phyloP scores from a whole-genome alignment of 2,113 vertebrate genomes.

The Zeus faber region DNA sequence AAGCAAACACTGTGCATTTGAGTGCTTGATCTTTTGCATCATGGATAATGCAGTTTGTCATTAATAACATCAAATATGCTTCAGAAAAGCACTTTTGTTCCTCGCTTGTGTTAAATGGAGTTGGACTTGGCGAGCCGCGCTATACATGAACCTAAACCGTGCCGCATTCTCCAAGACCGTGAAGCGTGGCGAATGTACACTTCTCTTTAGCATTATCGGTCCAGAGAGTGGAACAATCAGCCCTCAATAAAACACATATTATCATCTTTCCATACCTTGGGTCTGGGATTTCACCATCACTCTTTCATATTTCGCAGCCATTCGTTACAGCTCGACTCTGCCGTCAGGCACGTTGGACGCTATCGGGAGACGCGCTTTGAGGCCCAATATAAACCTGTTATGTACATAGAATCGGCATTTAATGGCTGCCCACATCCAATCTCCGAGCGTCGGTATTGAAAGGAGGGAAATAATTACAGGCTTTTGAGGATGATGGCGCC shows the following conservation, averaged over 20 bases:
- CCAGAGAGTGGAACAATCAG: conserved; percentile 29
- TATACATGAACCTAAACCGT: conserved; percentile 41
- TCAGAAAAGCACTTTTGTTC: neutral
- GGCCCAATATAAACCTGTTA: conserved; percentile 72
- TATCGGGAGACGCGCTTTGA: conserved; percentile 47
- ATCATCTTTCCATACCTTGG: conserved; percentile 53
- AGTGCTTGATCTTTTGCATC: neutral
- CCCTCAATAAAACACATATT: conserved; percentile 52
- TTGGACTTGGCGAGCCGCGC: conserved; percentile 9
- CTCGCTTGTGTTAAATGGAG: neutral
- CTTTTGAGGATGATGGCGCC: conserved; percentile 69
- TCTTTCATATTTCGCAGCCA: conserved; percentile 60
- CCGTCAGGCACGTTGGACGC: conserved; percentile 23
- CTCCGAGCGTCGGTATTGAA: conserved; percentile 46
- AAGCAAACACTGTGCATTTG: no score
- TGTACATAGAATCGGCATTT: conserved; percentile 63
- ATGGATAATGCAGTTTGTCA: no score
- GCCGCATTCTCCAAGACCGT: conserved; percentile 48
- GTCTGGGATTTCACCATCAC: conserved; percentile 49
- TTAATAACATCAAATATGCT: neutral
- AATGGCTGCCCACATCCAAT: conserved; percentile 63
- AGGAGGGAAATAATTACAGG: conserved; percentile 60
- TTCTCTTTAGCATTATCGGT: conserved; percentile 34
- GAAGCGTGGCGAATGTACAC: conserved; percentile 57
- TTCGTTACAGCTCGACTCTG: conserved; percentile 56